Base-by-base conservation (phyloP, 2,113 vertebrate species). In the Malurus elegans region DNA sequence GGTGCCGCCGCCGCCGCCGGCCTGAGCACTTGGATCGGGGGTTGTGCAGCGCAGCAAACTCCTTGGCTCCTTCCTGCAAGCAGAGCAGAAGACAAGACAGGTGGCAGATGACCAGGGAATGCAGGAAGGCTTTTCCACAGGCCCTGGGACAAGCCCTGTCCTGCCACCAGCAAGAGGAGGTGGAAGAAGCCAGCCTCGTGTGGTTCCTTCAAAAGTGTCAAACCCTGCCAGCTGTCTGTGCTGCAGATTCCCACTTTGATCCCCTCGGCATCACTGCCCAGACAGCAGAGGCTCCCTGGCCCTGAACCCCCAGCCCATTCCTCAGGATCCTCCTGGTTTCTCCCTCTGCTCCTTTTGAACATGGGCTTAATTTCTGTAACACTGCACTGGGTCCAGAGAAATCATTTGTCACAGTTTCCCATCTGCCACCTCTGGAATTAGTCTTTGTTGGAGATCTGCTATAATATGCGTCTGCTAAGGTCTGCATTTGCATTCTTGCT, bases 1-100 rank as follows among this genome's bases (percentile, higher is more conserved):
- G 98, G 95, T 98, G 98, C 92, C 98, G 98, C 26, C 98, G 97
- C 12, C 98, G 97, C 7, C 99, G 98, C 3, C 99, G 98, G 26
- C 98, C 98, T 0, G 98, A 98, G 90, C 98, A 98, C 97, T 99
- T 99, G 56, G 98, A 98, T 7, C 98, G 98, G 14, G 98, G 97
- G 96, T 99, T 99, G 83, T 99, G 99, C 96, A 99, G 98, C 12
- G 98, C 98, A 28, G 99, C 99, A 40, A 99, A 99, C 90, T 99
- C 99, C 97, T 99, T 99, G 36, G 99, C 99, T 97, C 99, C 99
- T 97, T 99, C 99, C 99, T 99, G 96, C 58, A 97, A 87, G 1
- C 85, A 92, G 93, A 91, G 81, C 29, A 56, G 42, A 61, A 81
- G 31, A 90, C 47, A 73, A 79, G 47, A 80, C 1, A 0, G 66